Base-by-base conservation (phyloP, 2,888 invertebrate species). In the Chaetogeoica ovagalla region DNA sequence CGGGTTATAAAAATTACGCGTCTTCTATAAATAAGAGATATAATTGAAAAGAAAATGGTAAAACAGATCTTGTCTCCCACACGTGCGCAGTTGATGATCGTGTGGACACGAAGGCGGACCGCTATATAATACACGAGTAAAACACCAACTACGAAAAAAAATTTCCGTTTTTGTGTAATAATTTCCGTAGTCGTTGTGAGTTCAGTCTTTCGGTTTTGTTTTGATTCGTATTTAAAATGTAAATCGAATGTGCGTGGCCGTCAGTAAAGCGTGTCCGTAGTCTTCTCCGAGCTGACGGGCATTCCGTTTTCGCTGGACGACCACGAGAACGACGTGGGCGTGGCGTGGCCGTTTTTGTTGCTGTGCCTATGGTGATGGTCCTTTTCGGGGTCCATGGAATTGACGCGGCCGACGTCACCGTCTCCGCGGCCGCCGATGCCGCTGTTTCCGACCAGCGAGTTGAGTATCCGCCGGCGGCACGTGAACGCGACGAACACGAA, bases 401-500 rank as follows among this genome's bases (percentile, higher is more conserved):
- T 83, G 55, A 82, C 82, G 19, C 82, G 69, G 21, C 39, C 86
- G 85, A 11, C 86, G 87, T 83, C 87, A 88, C 3, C 7, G 48
- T 65, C 59, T 59, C 71, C 82, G 19, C 81, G 65, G 21, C 79
- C 79, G 21, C 82, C 71, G 62, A 82, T 82, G n/a, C 82, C 65
- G 21, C 81, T 73, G n/a, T 82, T 66, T 48, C 82, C 77, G 23
- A 83, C 83, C n/a, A 85, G 82, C 1, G 84, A 84, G 59, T 84
- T 82, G 21, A 86, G 83, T 30, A 87, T 87, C 84, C 87, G 87
- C 37, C 86, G 85, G 15, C 86, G 87, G 83, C 87, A 88, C 2
- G 88, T 87, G 85, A 88, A 88, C 1, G 87, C 87, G 9, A 87
- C 83, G 83, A 88, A 88, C 73, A 88, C 87, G 84, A 88, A 88